Evolutionary conservation across 2,113 vertebrate genomes (phyloP).

Genomic region (Lampris megalopsis): DNA sequence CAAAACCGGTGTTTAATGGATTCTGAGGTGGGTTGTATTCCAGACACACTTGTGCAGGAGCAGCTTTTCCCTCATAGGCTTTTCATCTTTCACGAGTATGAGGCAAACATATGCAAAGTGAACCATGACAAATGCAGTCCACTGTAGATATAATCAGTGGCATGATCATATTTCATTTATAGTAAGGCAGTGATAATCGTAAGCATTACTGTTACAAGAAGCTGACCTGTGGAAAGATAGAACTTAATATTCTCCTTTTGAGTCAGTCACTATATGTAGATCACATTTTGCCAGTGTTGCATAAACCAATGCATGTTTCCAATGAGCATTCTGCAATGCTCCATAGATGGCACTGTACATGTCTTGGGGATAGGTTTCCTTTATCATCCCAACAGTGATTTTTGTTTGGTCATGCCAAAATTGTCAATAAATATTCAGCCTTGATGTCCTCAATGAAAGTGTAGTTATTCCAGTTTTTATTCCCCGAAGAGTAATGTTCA

Average conservation of each 20-base stretch:
- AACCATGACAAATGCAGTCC: slow-evolving; percentile 14
- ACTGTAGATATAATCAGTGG: background rate
- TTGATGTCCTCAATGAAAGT: no score
- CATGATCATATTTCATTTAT: slow-evolving; percentile 23
- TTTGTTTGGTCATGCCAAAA: background rate
- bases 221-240: slow-evolving; percentile 7
- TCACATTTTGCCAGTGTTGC: background rate
- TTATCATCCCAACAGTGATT: background rate
- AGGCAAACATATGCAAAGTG: slow-evolving; percentile 17
- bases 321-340: background rate
- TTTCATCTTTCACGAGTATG: background rate
- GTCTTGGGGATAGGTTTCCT: background rate
- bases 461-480: no score
- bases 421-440: no score
- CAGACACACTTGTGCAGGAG: slow-evolving; percentile 43
- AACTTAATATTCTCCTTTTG: slow-evolving; percentile 7
- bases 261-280: slow-evolving; percentile 18
- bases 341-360: background rate
- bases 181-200: slow-evolving; percentile 10
- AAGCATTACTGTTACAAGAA: slow-evolving; percentile 1
- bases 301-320: background rate
- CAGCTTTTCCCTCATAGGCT: slow-evolving; percentile 1
- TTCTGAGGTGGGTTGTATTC: slow-evolving; percentile 55
- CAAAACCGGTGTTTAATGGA: slow-evolving; percentile 61
- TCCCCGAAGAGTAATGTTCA: no score